Conservation (phyloP, 2,888 invertebrate genomes). For the Himalopsyche japonica region DNA sequence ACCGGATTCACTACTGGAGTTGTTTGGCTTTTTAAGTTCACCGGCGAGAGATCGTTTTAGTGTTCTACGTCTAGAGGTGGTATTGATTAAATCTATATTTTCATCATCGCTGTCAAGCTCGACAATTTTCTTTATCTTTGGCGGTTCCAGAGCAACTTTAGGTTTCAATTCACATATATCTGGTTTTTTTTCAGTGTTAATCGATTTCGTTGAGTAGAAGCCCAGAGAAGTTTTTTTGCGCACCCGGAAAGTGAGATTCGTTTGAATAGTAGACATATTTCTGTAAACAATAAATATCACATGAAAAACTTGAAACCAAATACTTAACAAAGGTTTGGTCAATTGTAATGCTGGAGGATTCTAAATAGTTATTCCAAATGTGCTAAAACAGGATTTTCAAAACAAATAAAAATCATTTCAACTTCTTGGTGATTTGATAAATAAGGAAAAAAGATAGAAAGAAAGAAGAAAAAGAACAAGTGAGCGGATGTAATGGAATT, state of each 20-base stretch:
- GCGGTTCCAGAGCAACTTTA: conserved; percentile 5
- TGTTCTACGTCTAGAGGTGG: not conserved
- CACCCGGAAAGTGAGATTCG: conserved; percentile 56
- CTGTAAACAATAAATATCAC: not conserved
- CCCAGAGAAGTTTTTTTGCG: conserved; percentile 52
- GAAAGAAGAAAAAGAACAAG: too few relatives aligned
- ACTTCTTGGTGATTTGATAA: too few relatives aligned
- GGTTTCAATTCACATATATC: not conserved
- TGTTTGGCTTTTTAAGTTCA: not conserved
- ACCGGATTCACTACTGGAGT: too few relatives aligned
- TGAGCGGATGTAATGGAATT: too few relatives aligned
- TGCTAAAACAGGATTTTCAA: too few relatives aligned
- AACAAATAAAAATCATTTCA: too few relatives aligned
- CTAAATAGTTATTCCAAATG: too few relatives aligned
- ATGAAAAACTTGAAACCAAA: too few relatives aligned
- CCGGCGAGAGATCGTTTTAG: conserved; percentile 6
- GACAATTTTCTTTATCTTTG: conserved; percentile 35
- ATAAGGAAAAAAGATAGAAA: too few relatives aligned
- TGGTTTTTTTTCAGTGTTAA: not conserved
- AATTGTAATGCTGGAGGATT: too few relatives aligned
- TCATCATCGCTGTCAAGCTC: conserved; percentile 37
- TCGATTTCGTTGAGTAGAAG: conserved; percentile 30
- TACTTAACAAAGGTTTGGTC: too few relatives aligned
- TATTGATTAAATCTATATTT: conserved; percentile 33
- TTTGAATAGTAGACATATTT: conserved; percentile 56